Conservation (phyloP, 2,113 vertebrate genomes). For the Caranx melampygus region DNA sequence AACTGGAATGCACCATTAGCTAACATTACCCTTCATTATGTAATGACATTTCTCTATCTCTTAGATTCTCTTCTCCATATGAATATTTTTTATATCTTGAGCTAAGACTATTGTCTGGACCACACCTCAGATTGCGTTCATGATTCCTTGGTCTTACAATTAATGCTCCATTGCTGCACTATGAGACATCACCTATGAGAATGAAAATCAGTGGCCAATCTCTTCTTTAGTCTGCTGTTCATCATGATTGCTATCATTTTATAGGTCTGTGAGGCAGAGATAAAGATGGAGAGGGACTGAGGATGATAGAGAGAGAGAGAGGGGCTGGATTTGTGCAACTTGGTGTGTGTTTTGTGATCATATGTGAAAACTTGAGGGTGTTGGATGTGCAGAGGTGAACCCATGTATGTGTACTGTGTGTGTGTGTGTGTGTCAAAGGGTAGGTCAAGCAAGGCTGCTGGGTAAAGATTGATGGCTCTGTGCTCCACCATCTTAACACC, state of each 20-base stretch:
- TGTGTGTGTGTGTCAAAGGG: constrained; percentile 58
- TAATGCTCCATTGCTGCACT: constrained; percentile 51
- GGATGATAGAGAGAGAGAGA: constrained; percentile 17
- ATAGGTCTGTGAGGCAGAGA: constrained; percentile 60
- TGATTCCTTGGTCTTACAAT: constrained; percentile 69
- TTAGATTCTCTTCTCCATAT: neutral
- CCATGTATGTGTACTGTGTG: constrained; percentile 31
- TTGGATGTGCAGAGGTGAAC: neutral
- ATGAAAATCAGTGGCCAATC: constrained; percentile 73
- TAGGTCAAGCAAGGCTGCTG: constrained; percentile 72
- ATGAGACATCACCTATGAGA: constrained; percentile 69
- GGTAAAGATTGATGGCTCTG: constrained; percentile 79
- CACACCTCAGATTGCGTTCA: constrained; percentile 65
- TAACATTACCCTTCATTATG: neutral
- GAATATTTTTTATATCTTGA: neutral
- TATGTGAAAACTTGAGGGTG: neutral
- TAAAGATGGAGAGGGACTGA: constrained; percentile 47
- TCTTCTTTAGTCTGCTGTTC: constrained; percentile 63
- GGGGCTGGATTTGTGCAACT: constrained; percentile 29
- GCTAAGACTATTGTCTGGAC: constrained; percentile 69
- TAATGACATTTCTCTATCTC: neutral
- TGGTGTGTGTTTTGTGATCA: constrained; percentile 10
- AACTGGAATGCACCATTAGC: neutral
- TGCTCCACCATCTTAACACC: constrained; percentile 71
- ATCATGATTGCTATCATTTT: constrained; percentile 74